Base-by-base conservation (phyloP, 2,113 vertebrate genomes). In the Tursiops truncatus region DNA sequence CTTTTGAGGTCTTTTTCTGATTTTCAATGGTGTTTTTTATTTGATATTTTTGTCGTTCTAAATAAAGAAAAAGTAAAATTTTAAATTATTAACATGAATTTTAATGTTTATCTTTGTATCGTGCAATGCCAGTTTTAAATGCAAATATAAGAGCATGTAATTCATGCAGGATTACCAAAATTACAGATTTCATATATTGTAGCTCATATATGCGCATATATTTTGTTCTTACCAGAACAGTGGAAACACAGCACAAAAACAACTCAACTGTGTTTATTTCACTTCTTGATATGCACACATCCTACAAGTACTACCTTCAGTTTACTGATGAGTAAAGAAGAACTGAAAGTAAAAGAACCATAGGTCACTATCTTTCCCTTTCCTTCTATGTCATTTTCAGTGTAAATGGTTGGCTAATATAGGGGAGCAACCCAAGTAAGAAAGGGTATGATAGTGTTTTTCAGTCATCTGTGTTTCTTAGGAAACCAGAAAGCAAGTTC, bases 141-240 rank as follows among this genome's bases (percentile, higher is more conserved):
- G 0, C 38, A 81, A 91, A 71, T 94, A 67, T 33, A 65, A 94
- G 47, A 74, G 58, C 20, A 67, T 44, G 44, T 26, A 36, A 88
- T 26, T 77, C n/a, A 82, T 38, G 41, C 81, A 82, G 74, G 86
- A 91, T 83, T 84, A 94, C 20, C 53, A 91, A 62, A 94, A 88
- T 71, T 62, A 70, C 15, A 71, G 23, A 56, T 44, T 77, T 87
- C 13, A 11, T 87, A 15, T 68, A 63, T 13, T 12, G 25, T 82
- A 91, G 67, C 53, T 86, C 62, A 68, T 60, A 33, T 10, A 44
- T 17, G 6, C 38, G 71, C 13, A 23, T 53, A 15, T 44, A 58
- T 60, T 91, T 76, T 6, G 6, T 91, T 86, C 82, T 87, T 82
- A 63, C 11, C n/a, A 79, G 68, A 70, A 83, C 18, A 47, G 33